These are phyloP conservation scores for Nematolebias whitei DNA, from an alignment of 2,113 vertebrate species.

Conservation along the genomic window DNA sequence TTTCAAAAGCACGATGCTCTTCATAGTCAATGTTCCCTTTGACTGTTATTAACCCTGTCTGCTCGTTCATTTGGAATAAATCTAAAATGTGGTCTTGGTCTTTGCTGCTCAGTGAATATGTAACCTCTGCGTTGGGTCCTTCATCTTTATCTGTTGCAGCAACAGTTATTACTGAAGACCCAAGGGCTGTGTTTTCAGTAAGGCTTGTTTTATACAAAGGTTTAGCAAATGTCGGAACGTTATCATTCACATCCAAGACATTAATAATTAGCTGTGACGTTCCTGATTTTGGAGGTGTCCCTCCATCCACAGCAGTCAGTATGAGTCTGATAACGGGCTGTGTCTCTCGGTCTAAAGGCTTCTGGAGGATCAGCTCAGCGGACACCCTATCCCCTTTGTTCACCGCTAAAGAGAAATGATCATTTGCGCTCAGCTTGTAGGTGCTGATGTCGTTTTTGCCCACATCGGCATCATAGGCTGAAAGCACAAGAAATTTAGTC, in stretches of 20 bases:
- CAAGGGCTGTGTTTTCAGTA: constrained; percentile 51
- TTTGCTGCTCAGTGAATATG: constrained; percentile 47
- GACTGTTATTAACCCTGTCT: constrained; percentile 71
- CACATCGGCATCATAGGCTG: constrained; percentile 70
- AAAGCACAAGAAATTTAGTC: constrained; percentile 59
- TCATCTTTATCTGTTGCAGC: constrained; percentile 70
- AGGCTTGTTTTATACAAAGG: constrained; percentile 57
- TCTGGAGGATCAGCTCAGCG: constrained; percentile 73
- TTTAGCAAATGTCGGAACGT: constrained; percentile 61
- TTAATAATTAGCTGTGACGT: constrained; percentile 59
- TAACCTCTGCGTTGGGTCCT: constrained; percentile 54
- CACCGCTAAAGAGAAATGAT: constrained; percentile 56
- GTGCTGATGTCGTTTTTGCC: constrained; percentile 62
- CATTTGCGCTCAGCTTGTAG: constrained; percentile 68
- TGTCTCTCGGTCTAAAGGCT: constrained; percentile 73
- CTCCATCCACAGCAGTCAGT: constrained; percentile 74
- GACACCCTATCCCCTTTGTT: constrained; percentile 69
- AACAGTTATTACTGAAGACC: constrained; percentile 49
- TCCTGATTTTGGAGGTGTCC: constrained; percentile 66
- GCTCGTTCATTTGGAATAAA: constrained; percentile 70
- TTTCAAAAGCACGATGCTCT: constrained; percentile 55
- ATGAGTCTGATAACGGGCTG: constrained; percentile 53
- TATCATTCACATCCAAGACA: constrained; percentile 72
- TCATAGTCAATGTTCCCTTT: constrained; percentile 67
- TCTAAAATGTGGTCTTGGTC: constrained; percentile 30